These are phyloP conservation scores for Condylura cristata DNA, from an alignment of 2,113 vertebrate species.

Conservation along the genomic window DNA sequence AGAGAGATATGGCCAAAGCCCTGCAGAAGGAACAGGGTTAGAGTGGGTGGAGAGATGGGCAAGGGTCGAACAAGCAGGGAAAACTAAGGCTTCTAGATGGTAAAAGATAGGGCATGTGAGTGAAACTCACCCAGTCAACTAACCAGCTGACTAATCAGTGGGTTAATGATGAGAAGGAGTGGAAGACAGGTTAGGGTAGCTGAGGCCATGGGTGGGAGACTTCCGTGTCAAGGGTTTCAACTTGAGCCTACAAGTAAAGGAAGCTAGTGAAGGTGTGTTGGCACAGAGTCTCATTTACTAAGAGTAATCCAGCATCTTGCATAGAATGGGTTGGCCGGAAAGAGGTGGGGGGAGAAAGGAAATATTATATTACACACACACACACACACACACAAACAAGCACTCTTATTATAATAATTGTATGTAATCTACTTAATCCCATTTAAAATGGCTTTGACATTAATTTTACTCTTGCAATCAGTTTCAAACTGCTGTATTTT, in stretches of 20 bases:
- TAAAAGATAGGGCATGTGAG: background rate
- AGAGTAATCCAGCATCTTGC: background rate
- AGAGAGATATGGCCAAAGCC: background rate
- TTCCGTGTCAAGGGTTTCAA: background rate
- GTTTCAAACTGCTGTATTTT: constrained; percentile 42
- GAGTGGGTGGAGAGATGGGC: too few species aligned
- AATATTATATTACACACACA: background rate
- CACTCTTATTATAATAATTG: background rate
- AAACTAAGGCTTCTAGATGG: background rate
- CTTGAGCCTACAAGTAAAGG: background rate
- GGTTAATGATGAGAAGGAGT: background rate
- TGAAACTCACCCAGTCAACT: background rate
- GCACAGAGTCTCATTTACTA: background rate
- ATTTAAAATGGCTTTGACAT: background rate
- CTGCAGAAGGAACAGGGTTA: background rate
- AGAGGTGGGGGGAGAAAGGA: background rate
- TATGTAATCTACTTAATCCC: background rate
- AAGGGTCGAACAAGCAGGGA: background rate
- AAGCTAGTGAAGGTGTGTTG: background rate
- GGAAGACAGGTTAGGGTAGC: accelerated
- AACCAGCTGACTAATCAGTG: background rate
- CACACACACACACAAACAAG: background rate
- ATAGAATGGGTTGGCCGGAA: background rate
- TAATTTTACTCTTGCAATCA: constrained; percentile 39
- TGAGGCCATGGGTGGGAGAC: background rate